A percentile compares a stretch with the other conserved stretches of the same genome.
Conservation (phyloP, 2,113 vertebrate species). For the Melanostigma gelatinosum region DNA sequence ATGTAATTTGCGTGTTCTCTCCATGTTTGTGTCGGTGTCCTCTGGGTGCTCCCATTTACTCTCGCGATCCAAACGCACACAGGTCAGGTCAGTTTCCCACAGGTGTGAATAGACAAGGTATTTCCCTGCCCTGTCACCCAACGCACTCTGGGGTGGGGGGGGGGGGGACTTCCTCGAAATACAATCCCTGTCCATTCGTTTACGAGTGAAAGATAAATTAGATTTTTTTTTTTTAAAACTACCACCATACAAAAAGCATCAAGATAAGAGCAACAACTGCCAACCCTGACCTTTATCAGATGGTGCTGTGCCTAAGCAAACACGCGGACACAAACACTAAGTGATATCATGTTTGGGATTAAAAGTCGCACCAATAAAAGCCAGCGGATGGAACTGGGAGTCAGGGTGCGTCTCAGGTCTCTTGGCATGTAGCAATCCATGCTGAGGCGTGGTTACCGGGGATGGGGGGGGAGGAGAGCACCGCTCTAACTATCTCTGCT, state of each 20-base stretch:
- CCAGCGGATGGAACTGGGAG: constrained; percentile 55
- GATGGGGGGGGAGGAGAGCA: constrained; percentile 46
- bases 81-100: constrained; percentile 49
- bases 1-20: constrained; percentile 20
- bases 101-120: constrained; percentile 44
- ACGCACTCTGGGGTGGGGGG: constrained; percentile 26
- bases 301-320: neutral
- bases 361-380: constrained; percentile 66
- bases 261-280: too few species aligned
- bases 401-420: constrained; percentile 78
- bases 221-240: neutral
- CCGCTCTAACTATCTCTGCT: constrained; percentile 51
- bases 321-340: neutral
- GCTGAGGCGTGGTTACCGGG: constrained; percentile 52
- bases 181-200: constrained; percentile 20
- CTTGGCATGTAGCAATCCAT: constrained; percentile 71
- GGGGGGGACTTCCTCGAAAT: constrained; percentile 35
- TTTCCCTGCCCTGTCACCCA: constrained; percentile 42
- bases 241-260: neutral
- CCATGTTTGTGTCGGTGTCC: constrained; percentile 19
- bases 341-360: constrained; percentile 31
- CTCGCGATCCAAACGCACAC: constrained; percentile 28
- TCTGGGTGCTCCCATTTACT: constrained; percentile 32
- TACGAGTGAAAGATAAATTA: neutral
- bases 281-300: too few species aligned